Evolutionary conservation across 1,140 invertebrate species (phyloP), one percentile per base, ranked within the genome.

Genomic region (Hypsibius dujardini): DNA sequence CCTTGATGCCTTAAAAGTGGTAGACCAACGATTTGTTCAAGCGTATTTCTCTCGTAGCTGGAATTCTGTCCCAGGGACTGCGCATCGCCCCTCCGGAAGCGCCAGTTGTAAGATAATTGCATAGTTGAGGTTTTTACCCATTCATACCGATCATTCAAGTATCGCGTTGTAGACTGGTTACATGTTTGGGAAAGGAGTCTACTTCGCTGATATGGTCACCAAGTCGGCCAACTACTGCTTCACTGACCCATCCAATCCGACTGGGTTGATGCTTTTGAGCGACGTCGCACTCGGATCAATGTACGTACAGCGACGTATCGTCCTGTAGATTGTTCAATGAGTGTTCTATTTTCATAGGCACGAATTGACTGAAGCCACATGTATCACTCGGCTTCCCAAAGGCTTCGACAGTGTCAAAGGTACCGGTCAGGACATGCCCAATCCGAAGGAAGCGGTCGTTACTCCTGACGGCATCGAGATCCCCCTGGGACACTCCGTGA

Each of bases 381-480:
- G 86, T 75, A 83, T 93, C 59, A 83, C 84, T n/a, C 88, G 91
- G 77, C 78, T 90, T 60, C 89, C 89, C 1, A 80, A 82, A 42
- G 86, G 86, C 67, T 87, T 85, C 72, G 88, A 93, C 75, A 91
- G 89, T 73, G 86, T 86, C 12, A 87, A 87, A 79, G 90, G 90
- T 78, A 74, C 84, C 45, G 90, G 90, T 15, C 79, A 80, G 62
- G 90, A 88, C n/a, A 80, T 85, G 73, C 90, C 90, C 0, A 82
- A 88, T 78, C 85, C 86, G 1, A 74, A 75, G 1, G 73, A 78
- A 14, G 73, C 47, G 56, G 60, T 71, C n/a, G 14, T 71, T 2
- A 71, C 71, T 2, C 72, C 60, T 2, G 74, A 74, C 75, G 87
- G 86, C 7, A 82, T 89, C 3, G 83, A 88, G 77, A 86, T 93